A percentile compares a stretch with the other conserved stretches of the same genome.
Conservation (phyloP, 2,113 vertebrate genomes). For the Plecturocebus donacophilus region DNA sequence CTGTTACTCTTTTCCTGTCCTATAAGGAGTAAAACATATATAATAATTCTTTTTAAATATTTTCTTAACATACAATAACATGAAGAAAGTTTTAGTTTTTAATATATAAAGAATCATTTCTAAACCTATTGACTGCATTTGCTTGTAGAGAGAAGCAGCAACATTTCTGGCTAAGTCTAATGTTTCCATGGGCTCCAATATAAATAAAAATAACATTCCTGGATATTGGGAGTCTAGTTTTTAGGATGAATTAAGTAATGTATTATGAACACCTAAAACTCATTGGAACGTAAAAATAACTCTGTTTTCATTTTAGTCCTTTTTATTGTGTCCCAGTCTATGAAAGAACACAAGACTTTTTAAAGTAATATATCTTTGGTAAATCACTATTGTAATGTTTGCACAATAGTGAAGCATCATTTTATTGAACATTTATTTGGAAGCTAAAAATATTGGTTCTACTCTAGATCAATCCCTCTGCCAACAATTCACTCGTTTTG, state of each 20-base stretch:
- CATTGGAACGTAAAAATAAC: constrained; percentile 77
- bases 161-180: constrained; percentile 50
- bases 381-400: constrained; percentile 78
- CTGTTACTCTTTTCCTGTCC: background rate
- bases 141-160: constrained; percentile 42
- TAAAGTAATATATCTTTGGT: constrained; percentile 62
- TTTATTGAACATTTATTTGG: constrained; percentile 74
- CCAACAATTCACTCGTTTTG: constrained; percentile 61
- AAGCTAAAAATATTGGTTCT: constrained; percentile 65
- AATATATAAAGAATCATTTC: background rate
- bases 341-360: constrained; percentile 65
- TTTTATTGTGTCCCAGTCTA: constrained; percentile 64
- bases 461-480: constrained; percentile 72
- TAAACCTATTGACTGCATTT: background rate
- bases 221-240: constrained; percentile 53
- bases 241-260: constrained; percentile 73
- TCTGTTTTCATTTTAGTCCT: constrained; percentile 73
- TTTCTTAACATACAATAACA: background rate
- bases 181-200: constrained; percentile 36
- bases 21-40: background rate
- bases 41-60: background rate
- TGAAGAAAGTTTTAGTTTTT: background rate
- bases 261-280: constrained; percentile 68
- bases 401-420: constrained; percentile 55
- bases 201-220: constrained; percentile 51